Percentiles rank a stretch among this genome's conserved stretches.
Evolutionary conservation across 1,140 invertebrate species (phyloP).

Genomic region (Acyrthosiphon pisum): DNA sequence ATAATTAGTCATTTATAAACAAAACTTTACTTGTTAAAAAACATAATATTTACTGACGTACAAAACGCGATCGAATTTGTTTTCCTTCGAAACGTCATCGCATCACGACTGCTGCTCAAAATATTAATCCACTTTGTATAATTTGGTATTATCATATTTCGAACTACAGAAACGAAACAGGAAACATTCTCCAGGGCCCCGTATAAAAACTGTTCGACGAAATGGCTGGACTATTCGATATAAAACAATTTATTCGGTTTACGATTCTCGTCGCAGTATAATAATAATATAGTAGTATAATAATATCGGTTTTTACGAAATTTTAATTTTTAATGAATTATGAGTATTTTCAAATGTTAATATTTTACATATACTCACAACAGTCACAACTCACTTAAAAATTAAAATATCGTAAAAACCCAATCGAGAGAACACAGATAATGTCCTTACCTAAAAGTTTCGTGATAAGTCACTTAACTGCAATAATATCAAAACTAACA

Average conservation of each 20-base stretch:
- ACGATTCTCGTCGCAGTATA: neutral
- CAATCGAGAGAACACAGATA: too few relatives aligned
- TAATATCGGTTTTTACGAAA: too few relatives aligned
- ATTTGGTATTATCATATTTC: neutral
- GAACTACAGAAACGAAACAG: neutral
- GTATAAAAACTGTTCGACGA: neutral
- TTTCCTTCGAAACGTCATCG: neutral
- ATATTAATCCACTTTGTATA: neutral
- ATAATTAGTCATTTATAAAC: neutral
- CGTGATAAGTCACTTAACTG: too few relatives aligned
- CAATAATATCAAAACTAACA: too few relatives aligned
- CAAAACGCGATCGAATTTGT: neutral
- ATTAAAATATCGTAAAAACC: too few relatives aligned
- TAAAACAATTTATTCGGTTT: neutral
- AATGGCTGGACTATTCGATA: neutral
- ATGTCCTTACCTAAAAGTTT: too few relatives aligned
- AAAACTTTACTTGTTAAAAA: constrained; percentile 28
- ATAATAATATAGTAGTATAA: too few relatives aligned
- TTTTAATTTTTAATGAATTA: too few relatives aligned
- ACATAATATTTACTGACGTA: neutral
- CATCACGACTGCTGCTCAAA: neutral
- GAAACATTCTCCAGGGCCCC: neutral
- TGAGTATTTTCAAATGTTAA: too few relatives aligned
- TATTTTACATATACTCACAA: too few relatives aligned
- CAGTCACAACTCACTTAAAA: too few relatives aligned